phyloP scores from a whole-genome alignment of 2,888 invertebrate genomes.

The Crematogaster levior region DNA sequence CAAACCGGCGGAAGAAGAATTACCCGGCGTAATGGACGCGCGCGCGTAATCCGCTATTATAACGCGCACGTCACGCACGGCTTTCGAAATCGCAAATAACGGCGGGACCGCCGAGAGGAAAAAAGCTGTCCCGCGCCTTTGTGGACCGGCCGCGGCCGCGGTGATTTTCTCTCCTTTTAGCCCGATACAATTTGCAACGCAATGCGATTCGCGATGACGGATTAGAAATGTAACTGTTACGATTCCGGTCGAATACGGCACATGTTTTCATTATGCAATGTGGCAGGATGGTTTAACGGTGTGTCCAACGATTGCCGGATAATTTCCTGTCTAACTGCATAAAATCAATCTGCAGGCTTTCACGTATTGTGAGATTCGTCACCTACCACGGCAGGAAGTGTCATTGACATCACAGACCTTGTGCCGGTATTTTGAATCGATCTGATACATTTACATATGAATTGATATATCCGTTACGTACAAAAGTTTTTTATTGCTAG shows the following conservation, averaged over 20 bases:
- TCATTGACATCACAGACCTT: conserved; percentile 37
- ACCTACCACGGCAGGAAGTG: conserved; percentile 39
- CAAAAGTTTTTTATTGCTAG: background rate
- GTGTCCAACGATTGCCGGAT: conserved; percentile 56
- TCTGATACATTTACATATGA: conserved; percentile 28
- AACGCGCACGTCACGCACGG: conserved; percentile 46
- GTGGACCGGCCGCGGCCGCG: conserved; percentile 37
- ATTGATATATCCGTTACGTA: conserved; percentile 22
- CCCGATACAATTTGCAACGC: background rate
- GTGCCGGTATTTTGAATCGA: conserved; percentile 27
- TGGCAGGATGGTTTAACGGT: conserved; percentile 17
- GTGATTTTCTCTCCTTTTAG: conserved; percentile 61
- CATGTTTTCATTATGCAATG: conserved; percentile 58
- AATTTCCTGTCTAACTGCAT: conserved; percentile 69
- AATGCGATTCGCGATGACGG: background rate
- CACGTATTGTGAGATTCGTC: conserved; percentile 40
- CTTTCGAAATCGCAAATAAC: conserved; percentile 59
- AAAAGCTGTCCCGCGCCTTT: conserved; percentile 54
- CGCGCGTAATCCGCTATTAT: conserved; percentile 36
- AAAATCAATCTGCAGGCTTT: conserved; percentile 47
- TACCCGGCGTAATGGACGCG: conserved; percentile 37
- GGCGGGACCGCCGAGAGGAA: conserved; percentile 14
- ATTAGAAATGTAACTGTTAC: conserved; percentile 48
- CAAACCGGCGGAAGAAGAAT: conserved; percentile 47
- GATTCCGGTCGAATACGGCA: conserved; percentile 67